phyloP scores from a whole-genome alignment of 2,113 vertebrate genomes.

The Rattus rattus region DNA sequence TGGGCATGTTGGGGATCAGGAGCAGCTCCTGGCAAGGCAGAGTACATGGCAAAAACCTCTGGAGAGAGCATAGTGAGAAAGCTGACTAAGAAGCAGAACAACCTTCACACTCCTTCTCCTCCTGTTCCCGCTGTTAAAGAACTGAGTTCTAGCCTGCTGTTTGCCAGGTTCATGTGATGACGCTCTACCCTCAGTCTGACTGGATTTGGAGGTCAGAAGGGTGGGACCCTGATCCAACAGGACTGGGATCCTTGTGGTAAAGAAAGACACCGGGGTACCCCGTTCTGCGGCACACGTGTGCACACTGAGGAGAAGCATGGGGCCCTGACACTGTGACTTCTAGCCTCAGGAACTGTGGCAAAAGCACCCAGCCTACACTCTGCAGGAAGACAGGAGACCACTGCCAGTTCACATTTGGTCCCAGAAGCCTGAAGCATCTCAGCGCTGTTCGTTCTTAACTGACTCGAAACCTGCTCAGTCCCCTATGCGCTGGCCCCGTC shows the following conservation, averaged over 20 bases:
- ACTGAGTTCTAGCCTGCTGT: background rate
- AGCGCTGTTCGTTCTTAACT: slow-evolving; percentile 4
- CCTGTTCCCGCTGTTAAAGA: background rate
- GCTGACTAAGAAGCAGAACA: background rate
- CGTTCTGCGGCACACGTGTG: background rate
- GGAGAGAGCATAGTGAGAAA: background rate
- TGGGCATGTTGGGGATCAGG: background rate
- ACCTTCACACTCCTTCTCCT: background rate
- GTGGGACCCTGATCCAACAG: background rate
- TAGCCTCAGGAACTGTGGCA: background rate
- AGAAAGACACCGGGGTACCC: background rate
- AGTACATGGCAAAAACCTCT: background rate
- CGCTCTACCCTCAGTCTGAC: background rate
- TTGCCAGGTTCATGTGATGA: background rate
- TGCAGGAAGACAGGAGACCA: background rate
- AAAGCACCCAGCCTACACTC: background rate
- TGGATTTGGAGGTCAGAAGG: background rate
- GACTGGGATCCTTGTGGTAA: background rate
- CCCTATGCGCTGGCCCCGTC: background rate
- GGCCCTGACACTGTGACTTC: background rate
- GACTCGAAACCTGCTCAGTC: background rate
- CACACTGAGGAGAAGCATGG: background rate
- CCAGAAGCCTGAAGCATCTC: background rate
- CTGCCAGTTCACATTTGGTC: background rate
- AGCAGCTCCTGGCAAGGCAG: background rate